These are phyloP conservation scores for Danionella cerebrum DNA, from an alignment of 2,113 vertebrate species.

Conservation along the genomic window DNA sequence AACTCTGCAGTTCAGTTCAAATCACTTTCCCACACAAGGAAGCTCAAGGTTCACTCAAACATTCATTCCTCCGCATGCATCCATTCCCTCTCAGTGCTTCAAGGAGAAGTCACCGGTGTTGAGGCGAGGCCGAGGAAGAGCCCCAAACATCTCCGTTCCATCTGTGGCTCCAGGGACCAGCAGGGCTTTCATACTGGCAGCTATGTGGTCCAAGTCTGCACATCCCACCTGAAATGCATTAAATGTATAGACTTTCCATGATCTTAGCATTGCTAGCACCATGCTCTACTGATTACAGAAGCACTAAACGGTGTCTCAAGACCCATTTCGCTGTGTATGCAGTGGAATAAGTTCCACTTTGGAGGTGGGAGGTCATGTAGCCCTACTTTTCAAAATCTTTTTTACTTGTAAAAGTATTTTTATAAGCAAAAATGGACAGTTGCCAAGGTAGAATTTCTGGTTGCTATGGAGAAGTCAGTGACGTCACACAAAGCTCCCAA, in stretches of 20 bases:
- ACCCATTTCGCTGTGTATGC: too few relatives aligned
- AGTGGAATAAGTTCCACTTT: too few relatives aligned
- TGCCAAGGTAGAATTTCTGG: too few relatives aligned
- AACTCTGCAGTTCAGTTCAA: neutral
- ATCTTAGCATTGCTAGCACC: too few relatives aligned
- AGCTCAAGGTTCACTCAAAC: conserved; percentile 33
- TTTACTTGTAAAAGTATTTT: too few relatives aligned
- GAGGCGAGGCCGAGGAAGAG: conserved; percentile 80
- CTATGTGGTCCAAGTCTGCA: conserved; percentile 83
- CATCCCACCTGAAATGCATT: conserved; percentile 64
- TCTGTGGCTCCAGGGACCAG: conserved; percentile 77
- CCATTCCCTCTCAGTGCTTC: conserved; percentile 57
- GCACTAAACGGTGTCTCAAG: too few relatives aligned
- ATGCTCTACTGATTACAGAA: too few relatives aligned
- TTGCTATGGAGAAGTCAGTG: too few relatives aligned
- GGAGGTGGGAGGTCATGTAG: too few relatives aligned
- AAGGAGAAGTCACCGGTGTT: conserved; percentile 86
- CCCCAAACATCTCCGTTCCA: conserved; percentile 84
- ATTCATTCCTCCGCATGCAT: conserved; percentile 15
- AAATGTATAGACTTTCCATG: neutral
- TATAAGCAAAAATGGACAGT: too few relatives aligned
- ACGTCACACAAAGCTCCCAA: too few relatives aligned
- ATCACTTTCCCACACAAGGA: neutral
- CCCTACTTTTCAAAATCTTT: too few relatives aligned
- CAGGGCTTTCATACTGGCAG: conserved; percentile 85